phyloP scores from a whole-genome alignment of 1,140 invertebrate genomes.

The Oscheius sp. region DNA sequence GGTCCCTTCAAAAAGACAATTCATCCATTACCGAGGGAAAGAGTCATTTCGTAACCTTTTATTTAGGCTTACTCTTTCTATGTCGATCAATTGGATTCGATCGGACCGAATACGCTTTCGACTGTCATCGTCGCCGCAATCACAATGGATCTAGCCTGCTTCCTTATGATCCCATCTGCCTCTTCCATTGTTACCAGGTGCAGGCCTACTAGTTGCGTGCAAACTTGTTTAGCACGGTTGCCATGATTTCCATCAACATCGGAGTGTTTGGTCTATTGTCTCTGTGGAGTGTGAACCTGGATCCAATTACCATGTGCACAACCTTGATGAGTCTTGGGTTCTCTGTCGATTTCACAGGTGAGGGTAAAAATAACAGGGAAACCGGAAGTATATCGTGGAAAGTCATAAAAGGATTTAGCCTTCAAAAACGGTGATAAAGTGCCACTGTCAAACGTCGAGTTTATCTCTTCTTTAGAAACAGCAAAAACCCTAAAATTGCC shows the following conservation, averaged over 20 bases:
- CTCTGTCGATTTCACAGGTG: conserved; percentile 42
- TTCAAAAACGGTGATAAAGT: too few species aligned
- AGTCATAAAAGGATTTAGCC: too few species aligned
- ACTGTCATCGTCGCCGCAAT: conserved; percentile 39
- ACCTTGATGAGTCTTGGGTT: conserved; percentile 43
- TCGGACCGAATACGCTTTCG: conserved; percentile 36
- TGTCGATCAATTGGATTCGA: conserved; percentile 43
- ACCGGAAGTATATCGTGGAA: too few species aligned
- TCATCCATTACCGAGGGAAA: not conserved
- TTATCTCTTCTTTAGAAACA: too few species aligned
- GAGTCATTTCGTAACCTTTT: too few species aligned
- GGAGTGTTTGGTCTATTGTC: conserved; percentile 43
- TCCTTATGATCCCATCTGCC: conserved; percentile 40
- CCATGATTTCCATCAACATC: conserved; percentile 42
- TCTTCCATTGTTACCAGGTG: conserved; percentile 30
- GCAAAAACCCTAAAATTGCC: not conserved
- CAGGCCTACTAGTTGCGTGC: not conserved
- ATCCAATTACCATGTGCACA: conserved; percentile 46
- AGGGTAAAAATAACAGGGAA: too few species aligned
- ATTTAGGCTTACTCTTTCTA: conserved; percentile 44
- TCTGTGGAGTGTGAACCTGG: conserved; percentile 36
- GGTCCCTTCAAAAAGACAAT: too few species aligned
- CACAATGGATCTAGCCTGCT: conserved; percentile 42
- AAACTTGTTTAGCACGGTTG: conserved; percentile 29
- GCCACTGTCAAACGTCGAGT: too few species aligned